Evolutionary conservation across 1,140 invertebrate genomes (phyloP), one percentile per base, ranked within the genome.

Genomic region (Drosophila sp.): DNA sequence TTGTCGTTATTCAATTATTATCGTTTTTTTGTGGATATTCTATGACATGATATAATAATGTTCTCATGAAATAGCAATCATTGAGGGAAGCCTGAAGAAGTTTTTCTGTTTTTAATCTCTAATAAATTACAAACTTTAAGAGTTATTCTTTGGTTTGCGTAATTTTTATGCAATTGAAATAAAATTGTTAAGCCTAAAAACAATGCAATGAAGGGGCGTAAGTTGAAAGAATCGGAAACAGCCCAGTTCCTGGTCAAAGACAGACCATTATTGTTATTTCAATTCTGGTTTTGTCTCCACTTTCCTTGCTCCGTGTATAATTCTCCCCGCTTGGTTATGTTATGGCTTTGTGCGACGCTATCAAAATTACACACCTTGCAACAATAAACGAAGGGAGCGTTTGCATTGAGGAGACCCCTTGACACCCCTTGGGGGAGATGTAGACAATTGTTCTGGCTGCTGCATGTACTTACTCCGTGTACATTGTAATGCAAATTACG

Each of bases 181-280:
- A n/a, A 38, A 38, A 38, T 38, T 13, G 6, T 13, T 38, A 5
- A 38, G 9, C 6, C 13, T 13, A 38, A 38, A 38, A 38, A 13
- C 36, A 38, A 38, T 38, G 11, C 13, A 4, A 6, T 5, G 13
- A 5, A 4, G 34, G n/a, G 36, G 36, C n/a, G n/a, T 2, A 38
- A 38, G 36, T 13, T 38, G 13, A 38, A 38, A 6, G 3, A 13
- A 13, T 4, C n/a, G n/a, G 6, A 38, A 13, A 0, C 11, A 13
- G n/a, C n/a, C 2, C 36, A n/a, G 36, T 13, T 13, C n/a, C 36
- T 38, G 36, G 2, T 13, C 11, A 5, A 71, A 75, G 62, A 72
- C 80, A 86, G 86, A 86, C 81, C 86, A 80, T 86, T 86, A 84
- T 86, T 80, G 77, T 84, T 84, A 86, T 86, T 84, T 80, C 80